phyloP scores from a whole-genome alignment of 2,113 vertebrate species.

The Lasiurus borealis region DNA sequence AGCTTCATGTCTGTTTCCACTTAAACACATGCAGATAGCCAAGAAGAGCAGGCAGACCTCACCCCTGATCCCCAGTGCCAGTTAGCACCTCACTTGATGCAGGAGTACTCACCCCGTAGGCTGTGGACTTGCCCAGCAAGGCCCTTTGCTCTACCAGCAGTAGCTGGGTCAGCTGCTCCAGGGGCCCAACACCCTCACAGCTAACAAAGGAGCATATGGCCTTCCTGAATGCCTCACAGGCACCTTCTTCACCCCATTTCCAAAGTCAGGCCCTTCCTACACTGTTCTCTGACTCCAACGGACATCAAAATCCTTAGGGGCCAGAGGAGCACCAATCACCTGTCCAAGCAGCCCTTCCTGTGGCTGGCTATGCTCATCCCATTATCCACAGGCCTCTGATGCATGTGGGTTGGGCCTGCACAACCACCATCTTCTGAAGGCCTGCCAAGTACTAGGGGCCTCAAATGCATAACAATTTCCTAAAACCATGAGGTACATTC shows the following conservation, averaged over 20 bases:
- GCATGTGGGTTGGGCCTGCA: not conserved
- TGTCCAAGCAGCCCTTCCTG: not conserved
- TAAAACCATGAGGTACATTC: not conserved
- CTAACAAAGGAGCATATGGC: fast-evolving
- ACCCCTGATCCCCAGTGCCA: not conserved
- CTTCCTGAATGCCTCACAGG: not conserved
- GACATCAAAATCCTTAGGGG: not conserved
- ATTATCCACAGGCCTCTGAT: not conserved
- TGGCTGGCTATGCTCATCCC: not conserved
- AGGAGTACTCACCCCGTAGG: not conserved
- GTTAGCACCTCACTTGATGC: not conserved
- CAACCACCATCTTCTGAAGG: not conserved
- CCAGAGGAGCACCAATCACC: not conserved
- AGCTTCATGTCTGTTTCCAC: not conserved
- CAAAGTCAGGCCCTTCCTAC: not conserved
- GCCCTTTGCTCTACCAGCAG: not conserved
- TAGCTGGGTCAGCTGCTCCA: not conserved
- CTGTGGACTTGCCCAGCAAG: not conserved
- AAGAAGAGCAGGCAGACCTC: not conserved
- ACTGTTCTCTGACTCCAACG: not conserved
- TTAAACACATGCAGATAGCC: not conserved
- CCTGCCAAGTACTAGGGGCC: not conserved
- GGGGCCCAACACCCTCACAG: not conserved
- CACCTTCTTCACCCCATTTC: not conserved
- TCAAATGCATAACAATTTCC: not conserved